These are phyloP conservation scores for Pachliopta kotzebuea DNA, from an alignment of 2,888 invertebrate genomes.

Conservation along the genomic window DNA sequence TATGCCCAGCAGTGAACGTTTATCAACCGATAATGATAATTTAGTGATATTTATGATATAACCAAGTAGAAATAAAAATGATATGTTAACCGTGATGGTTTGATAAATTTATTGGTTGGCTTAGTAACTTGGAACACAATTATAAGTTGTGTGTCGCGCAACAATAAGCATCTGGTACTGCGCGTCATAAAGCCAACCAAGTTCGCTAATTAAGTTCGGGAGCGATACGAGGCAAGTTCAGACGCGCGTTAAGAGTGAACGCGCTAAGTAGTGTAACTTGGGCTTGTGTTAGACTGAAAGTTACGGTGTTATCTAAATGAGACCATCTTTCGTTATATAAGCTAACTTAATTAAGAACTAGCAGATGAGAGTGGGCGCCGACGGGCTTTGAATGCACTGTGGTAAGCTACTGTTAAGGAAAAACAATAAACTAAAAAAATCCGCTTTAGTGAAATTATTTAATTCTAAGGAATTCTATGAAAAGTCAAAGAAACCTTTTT, in stretches of 20 bases:
- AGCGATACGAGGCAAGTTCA: conserved; percentile 47
- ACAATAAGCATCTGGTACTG: conserved; percentile 41
- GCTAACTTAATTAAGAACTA: conserved; percentile 82
- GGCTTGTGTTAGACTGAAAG: conserved; percentile 66
- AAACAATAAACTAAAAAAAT: not conserved
- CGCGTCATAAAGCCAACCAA: conserved; percentile 49
- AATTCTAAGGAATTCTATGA: too few species aligned
- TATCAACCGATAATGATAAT: too few species aligned
- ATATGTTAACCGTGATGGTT: conserved; percentile 5
- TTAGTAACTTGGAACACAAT: conserved; percentile 35
- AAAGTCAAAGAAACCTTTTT: not conserved
- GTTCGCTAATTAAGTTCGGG: conserved; percentile 57
- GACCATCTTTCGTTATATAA: conserved; percentile 82
- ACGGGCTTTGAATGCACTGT: conserved; percentile 51
- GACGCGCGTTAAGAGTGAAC: conserved; percentile 49
- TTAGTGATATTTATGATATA: not conserved
- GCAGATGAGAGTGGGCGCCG: conserved; percentile 79
- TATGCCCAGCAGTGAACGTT: too few species aligned
- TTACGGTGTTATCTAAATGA: conserved; percentile 79
- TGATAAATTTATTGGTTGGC: conserved; percentile 10
- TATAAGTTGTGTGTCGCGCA: conserved; percentile 39
- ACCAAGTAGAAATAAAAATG: not conserved
- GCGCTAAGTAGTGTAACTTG: conserved; percentile 70
- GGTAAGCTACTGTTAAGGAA: conserved; percentile 49
- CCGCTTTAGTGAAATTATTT: too few species aligned